Base-by-base conservation (phyloP, 2,888 invertebrate genomes). In the Archips xylosteana region DNA sequence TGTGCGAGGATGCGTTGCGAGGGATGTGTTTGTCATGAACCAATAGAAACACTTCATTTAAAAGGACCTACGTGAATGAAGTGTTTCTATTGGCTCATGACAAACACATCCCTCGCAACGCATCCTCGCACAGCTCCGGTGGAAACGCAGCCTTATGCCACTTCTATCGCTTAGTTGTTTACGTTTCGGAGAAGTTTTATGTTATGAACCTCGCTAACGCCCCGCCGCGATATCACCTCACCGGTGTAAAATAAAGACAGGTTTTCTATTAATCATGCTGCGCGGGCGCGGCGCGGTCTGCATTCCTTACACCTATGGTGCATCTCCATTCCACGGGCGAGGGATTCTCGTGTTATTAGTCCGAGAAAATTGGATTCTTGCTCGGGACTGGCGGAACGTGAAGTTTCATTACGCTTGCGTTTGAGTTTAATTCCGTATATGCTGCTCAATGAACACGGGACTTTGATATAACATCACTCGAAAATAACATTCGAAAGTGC, bases 251-350 rank as follows among this genome's bases (percentile, higher is more conserved):
- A 54, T 54, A 23, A 13, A 54, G 54, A 54, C 87, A 81, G 85
- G 86, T 87, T 87, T 86, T 84, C 87, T 86, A 87, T 88, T 87
- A 89, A 89, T 89, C 89, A 88, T 36, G 77, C 67, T 42, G 71
- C 65, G 71, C 59, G 59, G 34, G 59, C 71, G 64, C 13, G n/a
- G 81, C 82, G 45, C 75, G 81, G 82, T 76, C 87, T 83, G 87
- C 90, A 91, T 91, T 91, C 90, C 89, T 81, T 75, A 82, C 83
- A 83, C 83, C 85, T 84, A 77, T 78, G 78, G 78, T 75, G 75
- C 68, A 64, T 32, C 75, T 75, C 75, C 76, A 54, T 45, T 62
- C 39, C 62, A 49, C 62, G n/a, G 32, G 45, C 45, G 45, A 39
- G 71, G 61, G 39, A 72, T 61, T 66, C 71, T 45, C 54, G 39